Conservation (phyloP, 2,888 invertebrate genomes). For the Zaprionus bogoriensis region DNA sequence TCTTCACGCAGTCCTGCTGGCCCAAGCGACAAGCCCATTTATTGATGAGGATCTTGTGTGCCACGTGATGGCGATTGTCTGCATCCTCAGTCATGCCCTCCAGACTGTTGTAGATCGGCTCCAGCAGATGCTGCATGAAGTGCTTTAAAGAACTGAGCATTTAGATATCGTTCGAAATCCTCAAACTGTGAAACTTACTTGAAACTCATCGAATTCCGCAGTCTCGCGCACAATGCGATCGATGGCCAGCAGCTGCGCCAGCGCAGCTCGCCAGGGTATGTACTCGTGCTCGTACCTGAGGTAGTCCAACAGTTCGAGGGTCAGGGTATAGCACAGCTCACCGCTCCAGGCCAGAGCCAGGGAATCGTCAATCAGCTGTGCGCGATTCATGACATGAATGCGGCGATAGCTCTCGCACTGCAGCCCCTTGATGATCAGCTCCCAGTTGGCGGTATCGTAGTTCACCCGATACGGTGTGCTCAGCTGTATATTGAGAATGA, state of each 20-base stretch:
- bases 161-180: neutral
- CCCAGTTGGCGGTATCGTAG: slow-evolving; percentile 90
- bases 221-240: slow-evolving; percentile 85
- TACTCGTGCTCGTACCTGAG: slow-evolving; percentile 82
- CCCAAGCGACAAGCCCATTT: slow-evolving; percentile 86
- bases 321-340: slow-evolving; percentile 86
- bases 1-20: slow-evolving; percentile 85
- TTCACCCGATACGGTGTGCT: slow-evolving; percentile 88
- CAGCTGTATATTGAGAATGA: slow-evolving; percentile 89
- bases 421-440: slow-evolving; percentile 85
- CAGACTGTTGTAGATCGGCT: slow-evolving; percentile 85
- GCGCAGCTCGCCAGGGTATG: slow-evolving; percentile 84
- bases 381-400: slow-evolving; percentile 89
- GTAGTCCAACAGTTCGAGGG: slow-evolving; percentile 84
- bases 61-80: slow-evolving; percentile 84
- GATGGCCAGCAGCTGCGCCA: slow-evolving; percentile 85
- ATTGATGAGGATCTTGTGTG: slow-evolving; percentile 84
- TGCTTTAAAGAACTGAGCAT: slow-evolving; percentile 81
- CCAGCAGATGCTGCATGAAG: slow-evolving; percentile 86
- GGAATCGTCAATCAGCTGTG: slow-evolving; percentile 91
- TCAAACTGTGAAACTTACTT: slow-evolving; percentile 83
- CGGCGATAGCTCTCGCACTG: slow-evolving; percentile 83
- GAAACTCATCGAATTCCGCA: slow-evolving; percentile 85
- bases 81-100: slow-evolving; percentile 84
- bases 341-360: slow-evolving; percentile 87